A percentile compares a stretch with the other conserved stretches of the same genome.
Conservation (phyloP, 1,140 invertebrate species). For the Proctacanthus coquilletti region DNA sequence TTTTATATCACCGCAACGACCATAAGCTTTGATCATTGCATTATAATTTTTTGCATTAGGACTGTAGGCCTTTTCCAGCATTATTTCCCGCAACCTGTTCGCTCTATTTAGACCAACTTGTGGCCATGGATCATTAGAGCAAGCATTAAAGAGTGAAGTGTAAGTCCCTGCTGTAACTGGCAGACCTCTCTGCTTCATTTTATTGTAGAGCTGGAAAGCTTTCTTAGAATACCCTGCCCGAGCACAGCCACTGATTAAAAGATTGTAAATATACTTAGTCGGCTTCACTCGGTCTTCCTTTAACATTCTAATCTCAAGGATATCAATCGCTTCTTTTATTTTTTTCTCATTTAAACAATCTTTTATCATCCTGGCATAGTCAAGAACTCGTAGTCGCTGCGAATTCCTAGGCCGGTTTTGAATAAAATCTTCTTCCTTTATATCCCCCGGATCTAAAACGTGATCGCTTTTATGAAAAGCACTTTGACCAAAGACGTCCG, state of each 20-base stretch:
- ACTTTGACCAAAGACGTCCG: constrained; percentile 34
- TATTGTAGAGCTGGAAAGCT: constrained; percentile 66
- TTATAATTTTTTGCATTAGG: constrained; percentile 69
- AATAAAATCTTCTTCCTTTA: constrained; percentile 37
- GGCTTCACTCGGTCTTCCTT: constrained; percentile 63
- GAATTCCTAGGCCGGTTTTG: constrained; percentile 28
- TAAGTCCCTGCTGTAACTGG: constrained; percentile 52
- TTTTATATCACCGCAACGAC: constrained; percentile 54
- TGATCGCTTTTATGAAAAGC: constrained; percentile 15
- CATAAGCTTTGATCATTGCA: constrained; percentile 83
- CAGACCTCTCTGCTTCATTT: constrained; percentile 60
- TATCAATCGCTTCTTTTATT: constrained; percentile 53
- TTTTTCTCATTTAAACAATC: constrained; percentile 40
- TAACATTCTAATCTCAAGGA: constrained; percentile 56
- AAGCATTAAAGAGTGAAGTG: constrained; percentile 75
- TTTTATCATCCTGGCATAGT: constrained; percentile 55
- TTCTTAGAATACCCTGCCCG: constrained; percentile 65
- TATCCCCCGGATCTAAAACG: constrained; percentile 33
- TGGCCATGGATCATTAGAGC: constrained; percentile 58
- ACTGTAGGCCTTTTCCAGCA: constrained; percentile 47
- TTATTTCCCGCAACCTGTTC: constrained; percentile 42
- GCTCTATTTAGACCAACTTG: constrained; percentile 48
- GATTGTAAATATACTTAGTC: constrained; percentile 58
- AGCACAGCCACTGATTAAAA: constrained; percentile 66
- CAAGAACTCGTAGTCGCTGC: constrained; percentile 35